Evolutionary conservation across 2,888 invertebrate genomes (phyloP).

Genomic region (Drosophila monieri): DNA sequence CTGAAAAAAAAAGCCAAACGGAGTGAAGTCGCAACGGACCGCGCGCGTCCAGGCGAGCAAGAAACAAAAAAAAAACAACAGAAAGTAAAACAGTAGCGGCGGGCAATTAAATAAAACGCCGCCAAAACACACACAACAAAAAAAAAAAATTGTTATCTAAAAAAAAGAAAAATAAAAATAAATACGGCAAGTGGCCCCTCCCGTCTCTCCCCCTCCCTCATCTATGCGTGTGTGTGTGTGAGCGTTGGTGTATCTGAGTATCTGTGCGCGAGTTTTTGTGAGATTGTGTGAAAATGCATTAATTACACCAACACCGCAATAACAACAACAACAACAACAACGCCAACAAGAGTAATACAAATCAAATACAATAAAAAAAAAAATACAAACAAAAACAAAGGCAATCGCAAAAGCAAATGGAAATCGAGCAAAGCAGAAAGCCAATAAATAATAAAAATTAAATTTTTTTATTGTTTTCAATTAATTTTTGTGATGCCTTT

Average conservation of each 20-base stretch:
- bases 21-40: slow-evolving; percentile 25
- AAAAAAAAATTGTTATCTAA: slow-evolving; percentile 15
- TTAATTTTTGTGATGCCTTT: slow-evolving; percentile 63
- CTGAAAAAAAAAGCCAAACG: slow-evolving; percentile 1
- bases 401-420: slow-evolving; percentile 36
- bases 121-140: slow-evolving; percentile 47
- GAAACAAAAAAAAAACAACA: slow-evolving; percentile 29
- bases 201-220: slow-evolving; percentile 21
- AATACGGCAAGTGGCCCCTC: slow-evolving; percentile 33
- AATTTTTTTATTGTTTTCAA: slow-evolving; percentile 49
- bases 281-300: slow-evolving; percentile 71
- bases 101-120: slow-evolving; percentile 43
- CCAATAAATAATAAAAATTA: slow-evolving; percentile 36
- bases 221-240: slow-evolving; percentile 49
- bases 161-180: slow-evolving; percentile 12
- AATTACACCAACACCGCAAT: slow-evolving; percentile 66
- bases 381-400: slow-evolving; percentile 65
- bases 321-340: slow-evolving; percentile 47
- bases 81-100: slow-evolving; percentile 25
- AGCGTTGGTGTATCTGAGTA: slow-evolving; percentile 40
- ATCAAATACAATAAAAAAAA: slow-evolving; percentile 63
- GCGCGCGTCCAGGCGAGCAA: slow-evolving; percentile 34
- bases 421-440: slow-evolving; percentile 50
- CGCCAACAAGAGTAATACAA: slow-evolving; percentile 48
- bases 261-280: slow-evolving; percentile 53